Base-by-base conservation (phyloP, 2,797 vertebrate genomes). In the Sebastolobus altivelis region DNA sequence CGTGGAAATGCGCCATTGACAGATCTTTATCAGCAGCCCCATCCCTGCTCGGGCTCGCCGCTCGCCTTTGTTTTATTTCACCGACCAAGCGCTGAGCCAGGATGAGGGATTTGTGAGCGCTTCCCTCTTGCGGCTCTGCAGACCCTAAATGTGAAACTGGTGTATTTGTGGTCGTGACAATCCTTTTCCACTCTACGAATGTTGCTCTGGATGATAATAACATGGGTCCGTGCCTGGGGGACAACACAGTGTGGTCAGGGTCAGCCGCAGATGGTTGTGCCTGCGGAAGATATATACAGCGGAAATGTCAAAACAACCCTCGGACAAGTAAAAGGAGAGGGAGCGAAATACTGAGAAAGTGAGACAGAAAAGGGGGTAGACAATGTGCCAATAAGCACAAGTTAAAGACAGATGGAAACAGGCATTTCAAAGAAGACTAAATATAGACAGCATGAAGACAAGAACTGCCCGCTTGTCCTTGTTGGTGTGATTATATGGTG, bases 1-100 rank as follows among this genome's bases (percentile, higher is more conserved):
- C 9, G n/a, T 90, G 87, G 85, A 93, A 91, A 88, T 87, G 79
- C 83, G 11, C 84, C 89, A 88, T 83, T 84, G 89, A 86, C 88
- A 91, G 92, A 94, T 94, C 90, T 83, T 94, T 93, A 95, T 95
- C 94, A 88, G 82, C 68, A 72, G 75, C 80, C 74, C 79, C 85
- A 86, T 92, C 93, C 87, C 83, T 90, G 88, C 86, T 76, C 67
- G 2, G 90, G 79, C 91, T 92, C 87, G 83, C 72, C 66, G 60
- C 75, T 82, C 25, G 80, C 84, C 87, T 90, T 93, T 94, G 88
- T 93, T 93, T 92, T 88, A 90, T 90, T 92, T 90, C 83, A 90
- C 82, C 72, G 43, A 92, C 79, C 91, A 88, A 91, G 80, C 38
- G 20, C 81, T 75, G 82, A 93, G 89, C 91, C 88, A 88, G 88